Conservation (phyloP, 1,140 invertebrate species). For the Drosophila novamexicana region DNA sequence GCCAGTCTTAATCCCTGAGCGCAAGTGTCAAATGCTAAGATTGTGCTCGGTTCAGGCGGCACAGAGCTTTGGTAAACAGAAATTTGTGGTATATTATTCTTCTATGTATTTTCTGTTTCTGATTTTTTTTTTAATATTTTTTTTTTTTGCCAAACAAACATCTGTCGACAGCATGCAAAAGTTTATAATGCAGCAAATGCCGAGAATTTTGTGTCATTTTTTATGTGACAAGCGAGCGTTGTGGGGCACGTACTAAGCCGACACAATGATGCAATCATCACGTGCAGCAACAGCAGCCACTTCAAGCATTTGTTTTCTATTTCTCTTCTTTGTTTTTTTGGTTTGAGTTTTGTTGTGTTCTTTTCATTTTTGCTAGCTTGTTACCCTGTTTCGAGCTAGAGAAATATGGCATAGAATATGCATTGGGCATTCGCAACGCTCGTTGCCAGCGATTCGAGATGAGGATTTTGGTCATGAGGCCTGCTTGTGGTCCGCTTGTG, state of each 20-base stretch:
- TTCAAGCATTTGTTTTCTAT: conserved; percentile 57
- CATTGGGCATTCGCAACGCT: conserved; percentile 46
- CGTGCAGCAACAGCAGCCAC: conserved; percentile 58
- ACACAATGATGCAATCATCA: conserved; percentile 83
- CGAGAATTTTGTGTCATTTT: conserved; percentile 76
- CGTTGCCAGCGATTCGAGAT: conserved; percentile 35
- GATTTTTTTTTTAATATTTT: conserved; percentile 8
- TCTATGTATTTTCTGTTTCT: conserved; percentile 6
- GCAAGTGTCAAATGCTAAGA: conserved; percentile 57
- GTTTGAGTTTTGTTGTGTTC: conserved; percentile 6
- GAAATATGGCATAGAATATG: conserved; percentile 38
- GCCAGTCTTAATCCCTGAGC: conserved; percentile 15
- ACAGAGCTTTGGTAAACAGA: conserved; percentile 54
- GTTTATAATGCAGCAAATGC: conserved; percentile 63
- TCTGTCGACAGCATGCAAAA: conserved; percentile 61
- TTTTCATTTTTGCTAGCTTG: conserved; percentile 17
- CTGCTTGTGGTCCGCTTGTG: conserved; percentile 34
- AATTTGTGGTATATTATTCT: conserved; percentile 32
- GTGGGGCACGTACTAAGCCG: conserved; percentile 79
- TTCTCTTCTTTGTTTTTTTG: conserved; percentile 8
- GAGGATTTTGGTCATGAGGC: conserved; percentile 39
- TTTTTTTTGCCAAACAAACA: conserved; percentile 26
- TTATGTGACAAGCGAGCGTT: conserved; percentile 71
- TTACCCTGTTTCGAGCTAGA: conserved; percentile 11
- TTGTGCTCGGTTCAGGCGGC: conserved; percentile 20